Evolutionary conservation across 2,888 invertebrate genomes (phyloP).

Genomic region (Beris chalybata): DNA sequence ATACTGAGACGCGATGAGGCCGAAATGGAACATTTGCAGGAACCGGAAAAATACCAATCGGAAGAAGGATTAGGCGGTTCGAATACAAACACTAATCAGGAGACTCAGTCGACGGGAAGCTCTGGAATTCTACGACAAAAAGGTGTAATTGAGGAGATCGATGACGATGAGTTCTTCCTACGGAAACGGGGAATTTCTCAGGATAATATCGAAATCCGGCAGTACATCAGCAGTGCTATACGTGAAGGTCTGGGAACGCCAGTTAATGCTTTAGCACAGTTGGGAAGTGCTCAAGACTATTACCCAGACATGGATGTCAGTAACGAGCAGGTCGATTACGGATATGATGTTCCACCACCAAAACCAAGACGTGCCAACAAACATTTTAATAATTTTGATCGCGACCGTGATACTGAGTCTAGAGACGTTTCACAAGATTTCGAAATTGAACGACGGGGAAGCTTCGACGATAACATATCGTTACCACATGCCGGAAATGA

Average conservation of each 20-base stretch:
- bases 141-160: slow-evolving; percentile 80
- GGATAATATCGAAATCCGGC: slow-evolving; percentile 78
- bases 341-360: slow-evolving; percentile 50
- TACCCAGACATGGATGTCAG: slow-evolving; percentile 40
- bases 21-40: slow-evolving; percentile 48
- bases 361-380: slow-evolving; percentile 52
- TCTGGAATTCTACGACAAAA: slow-evolving; percentile 61
- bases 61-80: slow-evolving; percentile 42
- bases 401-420: slow-evolving; percentile 43
- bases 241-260: slow-evolving; percentile 72
- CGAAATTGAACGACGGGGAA: slow-evolving; percentile 49
- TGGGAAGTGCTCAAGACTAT: slow-evolving; percentile 55
- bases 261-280: slow-evolving; percentile 66
- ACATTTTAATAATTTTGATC: slow-evolving; percentile 45
- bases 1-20: slow-evolving; percentile 49
- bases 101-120: slow-evolving; percentile 64
- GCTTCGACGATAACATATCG: slow-evolving; percentile 51
- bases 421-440: slow-evolving; percentile 50
- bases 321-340: slow-evolving; percentile 46
- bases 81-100: slow-evolving; percentile 55
- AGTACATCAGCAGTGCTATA: slow-evolving; percentile 77
- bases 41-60: slow-evolving; percentile 45
- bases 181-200: slow-evolving; percentile 80
- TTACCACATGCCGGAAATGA: slow-evolving; percentile 53
- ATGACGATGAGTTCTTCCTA: slow-evolving; percentile 85